Evolutionary conservation across 2,797 vertebrate genomes (phyloP).

Genomic region (Todus mexicanus): DNA sequence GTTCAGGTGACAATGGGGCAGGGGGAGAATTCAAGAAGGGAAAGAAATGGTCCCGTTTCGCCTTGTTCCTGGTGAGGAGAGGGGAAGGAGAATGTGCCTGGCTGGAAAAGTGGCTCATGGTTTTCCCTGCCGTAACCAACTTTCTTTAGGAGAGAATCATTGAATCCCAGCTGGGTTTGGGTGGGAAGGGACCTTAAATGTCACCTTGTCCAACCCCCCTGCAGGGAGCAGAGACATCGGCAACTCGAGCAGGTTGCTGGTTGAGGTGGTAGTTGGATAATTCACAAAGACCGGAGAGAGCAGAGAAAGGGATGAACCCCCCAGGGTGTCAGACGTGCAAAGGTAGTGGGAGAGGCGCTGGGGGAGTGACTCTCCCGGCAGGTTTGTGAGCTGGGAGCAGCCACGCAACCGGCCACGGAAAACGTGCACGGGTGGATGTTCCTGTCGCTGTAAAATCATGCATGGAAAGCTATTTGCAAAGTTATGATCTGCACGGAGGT

Average conservation of each 20-base stretch:
- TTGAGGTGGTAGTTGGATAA: neutral
- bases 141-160: neutral
- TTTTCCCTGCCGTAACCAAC: neutral
- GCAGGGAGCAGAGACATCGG: neutral
- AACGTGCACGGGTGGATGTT: neutral
- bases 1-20: neutral
- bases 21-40: neutral
- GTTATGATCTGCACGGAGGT: neutral
- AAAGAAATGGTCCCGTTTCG: neutral
- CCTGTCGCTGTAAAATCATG: neutral
- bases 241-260: neutral
- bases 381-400: neutral
- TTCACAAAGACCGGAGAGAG: neutral
- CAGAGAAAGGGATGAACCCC: neutral
- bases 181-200: neutral
- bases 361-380: neutral
- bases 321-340: neutral
- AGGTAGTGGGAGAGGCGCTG: conserved; percentile 11
- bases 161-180: neutral
- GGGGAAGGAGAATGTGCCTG: fast-evolving
- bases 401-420: neutral
- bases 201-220: neutral
- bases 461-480: neutral
- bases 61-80: neutral
- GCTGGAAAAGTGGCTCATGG: neutral